Evolutionary conservation across 2,888 invertebrate genomes (phyloP), one percentile per base, ranked within the genome.

Genomic region (Kryphioiulus occultus): DNA sequence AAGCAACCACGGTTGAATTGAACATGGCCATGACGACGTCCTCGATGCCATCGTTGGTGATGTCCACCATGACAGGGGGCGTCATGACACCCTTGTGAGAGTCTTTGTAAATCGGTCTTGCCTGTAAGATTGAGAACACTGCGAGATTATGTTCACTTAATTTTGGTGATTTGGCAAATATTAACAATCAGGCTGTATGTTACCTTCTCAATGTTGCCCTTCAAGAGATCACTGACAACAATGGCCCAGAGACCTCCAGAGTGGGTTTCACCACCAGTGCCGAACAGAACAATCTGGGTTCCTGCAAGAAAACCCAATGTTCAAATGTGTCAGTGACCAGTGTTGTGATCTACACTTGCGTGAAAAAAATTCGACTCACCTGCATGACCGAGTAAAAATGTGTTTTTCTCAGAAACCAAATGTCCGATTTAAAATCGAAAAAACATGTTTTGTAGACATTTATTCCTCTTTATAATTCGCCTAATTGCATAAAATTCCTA

Each of bases 1-100:
- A 94, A 2, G 96, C 96, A 88, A 95, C 92, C 12, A 96, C 93
- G 0, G 94, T 94, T 4, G 95, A 94, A 91, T 96, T 95, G 90
- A 95, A 95, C 90, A 95, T 94, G 0, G 95, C 94, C 59, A 95
- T 93, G 5, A 96, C 93, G 88, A 96, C 95, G 91, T 96, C 96
- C 83, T 94, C 93, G 0, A 95, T 92, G 1, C 93, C 93, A 91
- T 96, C 96, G 0, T 93, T 94, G 35, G 94, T 96, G 84, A 96
- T 92, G 91, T 96, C 96, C 0, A 94, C 94, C 39, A 96, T 91
- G 83, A 96, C 92, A 3, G 93, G 93, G 3, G 93, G 93, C 7
- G 92, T 92, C 92, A 95, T 94, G 7, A 96, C 93, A 0, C 96
- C 96, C 89, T 95, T 95, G 85, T 92, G 92, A 5, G 92, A 91